Evolutionary conservation across 2,113 vertebrate genomes (phyloP).

Genomic region (human): GRCh38 chr1:192968001-192968500

Average conservation of each 20-base stretch:
- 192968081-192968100: not conserved
- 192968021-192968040: not conserved
- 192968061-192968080: not conserved
- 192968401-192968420: not conserved
- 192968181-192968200: not conserved
- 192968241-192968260: not conserved
- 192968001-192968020: not conserved
- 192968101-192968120: not conserved
- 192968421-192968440: not conserved
- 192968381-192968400: not conserved
- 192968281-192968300: not conserved
- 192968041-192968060: not conserved
- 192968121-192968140: not conserved
- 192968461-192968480: fast-evolving
- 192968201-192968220: not conserved
- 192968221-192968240: not conserved
- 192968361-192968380: not conserved
- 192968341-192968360: no score
- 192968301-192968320: not conserved
- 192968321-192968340: no score
- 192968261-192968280: not conserved
- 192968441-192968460: not conserved
- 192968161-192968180: not conserved
- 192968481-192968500: not conserved
- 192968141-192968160: not conserved